Evolutionary conservation across 1,140 invertebrate genomes (phyloP), one percentile per base, ranked within the genome.

Genomic region (Drosophila willistoni): DNA sequence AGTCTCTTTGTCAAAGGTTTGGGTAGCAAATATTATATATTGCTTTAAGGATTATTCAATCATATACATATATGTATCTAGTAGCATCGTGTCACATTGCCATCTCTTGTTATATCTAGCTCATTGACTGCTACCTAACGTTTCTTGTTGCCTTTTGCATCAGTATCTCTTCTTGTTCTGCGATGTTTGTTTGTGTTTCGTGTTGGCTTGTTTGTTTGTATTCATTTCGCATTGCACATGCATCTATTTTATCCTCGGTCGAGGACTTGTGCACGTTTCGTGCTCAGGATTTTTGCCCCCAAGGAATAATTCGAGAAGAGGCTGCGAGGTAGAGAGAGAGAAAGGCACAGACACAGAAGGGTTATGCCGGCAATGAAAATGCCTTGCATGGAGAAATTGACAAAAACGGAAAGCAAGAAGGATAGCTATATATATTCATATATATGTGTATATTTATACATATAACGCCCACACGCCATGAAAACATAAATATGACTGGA

Each of bases 311-410:
- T 76, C 55, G 59, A 51, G 17, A 22, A 51, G 17, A 70, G 73
- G 76, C 73, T 76, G 73, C 60, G 56, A 36, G 34, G 34, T 12
- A 13, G 36, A 39, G 10, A 39, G 12, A 39, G 36, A 39, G 10
- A n/a, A n/a, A 39, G 36, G 22, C 2, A 25, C 22, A 39, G 36
- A 13, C 10, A 36, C 34, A 12, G 34, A 36, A 54, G 47, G 68
- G 71, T 74, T 39, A 29, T 13, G 36, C 36, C 68, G 73, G 73
- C 73, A 76, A 76, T 76, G 73, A 76, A 76, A 76, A 76, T 65
- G 73, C 76, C 73, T 76, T 76, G 66, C 73, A 76, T 76, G 17
- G 73, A 36, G 73, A 56, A 76, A 76, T 76, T 76, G 73, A 76
- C 73, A 76, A 76, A 76, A 76, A 29, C 9, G 7, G 60, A 60